These are phyloP conservation scores for Capreolus pygargus DNA, from an alignment of 2,113 vertebrate species.

Conservation along the genomic window DNA sequence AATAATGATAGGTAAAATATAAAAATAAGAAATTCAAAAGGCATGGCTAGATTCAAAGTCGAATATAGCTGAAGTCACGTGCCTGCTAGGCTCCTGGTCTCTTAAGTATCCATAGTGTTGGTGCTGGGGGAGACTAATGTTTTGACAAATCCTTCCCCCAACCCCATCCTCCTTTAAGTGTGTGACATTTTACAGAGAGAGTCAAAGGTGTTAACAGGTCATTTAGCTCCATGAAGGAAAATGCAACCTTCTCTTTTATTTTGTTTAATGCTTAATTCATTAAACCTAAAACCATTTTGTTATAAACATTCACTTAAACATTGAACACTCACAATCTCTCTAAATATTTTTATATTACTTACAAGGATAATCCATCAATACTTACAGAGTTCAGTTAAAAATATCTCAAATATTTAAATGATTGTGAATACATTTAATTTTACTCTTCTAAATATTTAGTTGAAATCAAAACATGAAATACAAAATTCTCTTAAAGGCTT, in stretches of 20 bases:
- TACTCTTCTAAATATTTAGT: conserved; percentile 18
- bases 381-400: background rate
- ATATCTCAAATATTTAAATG: conserved; percentile 4
- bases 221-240: background rate
- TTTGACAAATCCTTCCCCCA: background rate
- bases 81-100: background rate
- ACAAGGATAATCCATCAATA: background rate
- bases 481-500: background rate
- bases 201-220: no score
- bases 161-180: background rate
- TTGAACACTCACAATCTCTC: background rate
- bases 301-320: conserved; percentile 27
- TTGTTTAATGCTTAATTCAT: background rate
- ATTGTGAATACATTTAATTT: background rate
- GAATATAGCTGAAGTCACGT: background rate
- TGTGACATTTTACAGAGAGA: background rate
- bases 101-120: background rate
- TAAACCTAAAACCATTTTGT: background rate
- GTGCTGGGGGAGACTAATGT: background rate
- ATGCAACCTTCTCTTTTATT: background rate
- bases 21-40: background rate
- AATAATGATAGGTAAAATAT: background rate
- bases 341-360: conserved; percentile 33
- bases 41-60: background rate
- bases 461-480: background rate